Evolutionary conservation across 2,113 vertebrate species (phyloP).

Genomic region (Thunnus thynnus): DNA sequence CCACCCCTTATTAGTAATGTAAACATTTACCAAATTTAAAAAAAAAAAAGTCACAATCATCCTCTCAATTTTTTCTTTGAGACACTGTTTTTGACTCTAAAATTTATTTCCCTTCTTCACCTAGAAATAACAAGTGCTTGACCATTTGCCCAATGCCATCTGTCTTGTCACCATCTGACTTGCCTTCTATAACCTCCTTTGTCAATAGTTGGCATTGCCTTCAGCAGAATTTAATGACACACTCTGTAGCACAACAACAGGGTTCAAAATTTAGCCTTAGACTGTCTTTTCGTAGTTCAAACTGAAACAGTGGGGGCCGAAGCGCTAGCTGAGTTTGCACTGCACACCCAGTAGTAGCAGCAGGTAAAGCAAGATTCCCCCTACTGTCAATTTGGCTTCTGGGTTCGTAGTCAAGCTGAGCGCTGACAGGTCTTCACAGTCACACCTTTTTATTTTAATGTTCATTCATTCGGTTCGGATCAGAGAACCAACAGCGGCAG

Average conservation of each 20-base stretch:
- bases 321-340: slow-evolving; percentile 27
- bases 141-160: neutral
- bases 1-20: neutral
- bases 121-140: neutral
- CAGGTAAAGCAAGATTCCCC: slow-evolving; percentile 30
- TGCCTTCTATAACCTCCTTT: slow-evolving; percentile 24
- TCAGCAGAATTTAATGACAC: slow-evolving; percentile 52
- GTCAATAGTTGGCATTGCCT: slow-evolving; percentile 37
- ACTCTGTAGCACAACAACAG: slow-evolving; percentile 5
- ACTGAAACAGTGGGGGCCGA: slow-evolving; percentile 29
- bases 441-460: slow-evolving; percentile 50
- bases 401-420: slow-evolving; percentile 47
- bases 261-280: neutral
- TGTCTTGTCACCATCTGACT: slow-evolving; percentile 28
- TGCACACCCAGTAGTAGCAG: neutral
- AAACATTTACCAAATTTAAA: no score
- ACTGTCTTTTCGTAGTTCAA: slow-evolving; percentile 26
- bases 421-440: slow-evolving; percentile 41
- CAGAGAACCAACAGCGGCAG: slow-evolving; percentile 37
- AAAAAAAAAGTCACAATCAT: no score
- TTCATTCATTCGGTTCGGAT: slow-evolving; percentile 36
- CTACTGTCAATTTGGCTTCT: slow-evolving; percentile 45
- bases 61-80: no score
- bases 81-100: neutral
- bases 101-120: neutral